Percentiles rank a stretch among this genome's conserved stretches.
These are phyloP conservation scores for Drosophila sproati DNA, from an alignment of 1,140 invertebrate species.

Conservation along the genomic window DNA sequence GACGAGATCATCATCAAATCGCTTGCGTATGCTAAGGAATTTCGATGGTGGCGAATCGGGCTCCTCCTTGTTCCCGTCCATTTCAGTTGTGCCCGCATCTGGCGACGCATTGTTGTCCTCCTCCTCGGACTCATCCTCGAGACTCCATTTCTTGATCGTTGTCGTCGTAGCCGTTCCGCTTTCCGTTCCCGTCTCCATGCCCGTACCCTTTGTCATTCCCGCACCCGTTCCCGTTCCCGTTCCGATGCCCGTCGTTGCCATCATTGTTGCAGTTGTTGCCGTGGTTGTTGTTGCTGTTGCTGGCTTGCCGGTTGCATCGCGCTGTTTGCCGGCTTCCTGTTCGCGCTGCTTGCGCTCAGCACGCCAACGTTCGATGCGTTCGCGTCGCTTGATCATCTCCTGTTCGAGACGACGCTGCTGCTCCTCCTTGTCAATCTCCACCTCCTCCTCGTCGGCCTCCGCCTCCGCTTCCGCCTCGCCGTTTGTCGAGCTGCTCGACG, in stretches of 20 bases:
- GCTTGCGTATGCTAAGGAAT: conserved; percentile 85
- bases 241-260: too few species aligned
- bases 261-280: too few species aligned
- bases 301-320: conserved; percentile 85
- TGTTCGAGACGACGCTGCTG: conserved; percentile 95
- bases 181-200: too few species aligned
- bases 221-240: too few species aligned
- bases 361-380: conserved; percentile 96
- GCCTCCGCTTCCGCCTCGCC: background rate
- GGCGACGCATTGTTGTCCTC: conserved; percentile 85
- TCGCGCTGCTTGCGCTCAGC: conserved; percentile 95
- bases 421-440: conserved; percentile 87
- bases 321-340: conserved; percentile 91
- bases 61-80: conserved; percentile 61
- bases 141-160: conserved; percentile 94
- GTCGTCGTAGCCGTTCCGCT: conserved; percentile 60
- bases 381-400: conserved; percentile 98
- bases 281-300: conserved; percentile 25
- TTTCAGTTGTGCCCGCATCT: conserved; percentile 12
- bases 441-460: conserved; percentile 62
- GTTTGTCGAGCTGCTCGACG: conserved; percentile 48
- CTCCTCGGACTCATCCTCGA: conserved; percentile 95
- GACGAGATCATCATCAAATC: conserved; percentile 85
- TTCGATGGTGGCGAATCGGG: conserved; percentile 73
- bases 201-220: too few species aligned